Evolutionary conservation across 2,113 vertebrate species (phyloP), one percentile per base, ranked within the genome.

Genomic region (Ctenomys sociabilis): DNA sequence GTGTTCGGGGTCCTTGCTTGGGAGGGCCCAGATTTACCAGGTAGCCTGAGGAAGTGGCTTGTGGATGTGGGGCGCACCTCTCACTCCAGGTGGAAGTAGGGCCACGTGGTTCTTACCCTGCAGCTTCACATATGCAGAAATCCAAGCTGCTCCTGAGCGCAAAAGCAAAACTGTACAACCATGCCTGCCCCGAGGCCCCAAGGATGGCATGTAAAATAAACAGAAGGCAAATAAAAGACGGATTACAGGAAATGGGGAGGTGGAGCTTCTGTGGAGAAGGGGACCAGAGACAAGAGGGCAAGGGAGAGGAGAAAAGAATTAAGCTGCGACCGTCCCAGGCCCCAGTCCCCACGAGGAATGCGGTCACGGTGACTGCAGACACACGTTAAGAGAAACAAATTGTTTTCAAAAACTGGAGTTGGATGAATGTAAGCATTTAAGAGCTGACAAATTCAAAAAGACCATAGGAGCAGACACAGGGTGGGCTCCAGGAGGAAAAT

Each of bases 401-500:
- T 37, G 68, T 40, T 75, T 43, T 28, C 26, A 75, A 45, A 45
- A 96, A 91, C 45, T 63, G 9, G 73, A 86, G 52, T 84, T 49
- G 24, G 75, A 61, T 9, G 70, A 45, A 81, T 22, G 2, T 5
- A 73, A 49, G 72, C 96, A 32, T 82, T 83, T 87, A 91, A 87
- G 57, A 85, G 45, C 17, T 40, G 90, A 61, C 83, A 88, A 92
- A 88, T 57, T 66, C 22, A 88, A 93, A 96, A 97, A 77, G 13
- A 63, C 16, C 87, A 85, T 13, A 64, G 35, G 11, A 49, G 35
- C 45, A 68, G 57, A 66, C 63, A 21, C 24, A 22, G 0, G 35
- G 35, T 64, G 77, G 93, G 95, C n/a, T 21, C 8, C 19, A 40
- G 75, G 75, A 9, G 28, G 94, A 91, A 96, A 95, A 96, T 96